Conservation (phyloP, 2,888 invertebrate species). For the Galeruca laticollis region DNA sequence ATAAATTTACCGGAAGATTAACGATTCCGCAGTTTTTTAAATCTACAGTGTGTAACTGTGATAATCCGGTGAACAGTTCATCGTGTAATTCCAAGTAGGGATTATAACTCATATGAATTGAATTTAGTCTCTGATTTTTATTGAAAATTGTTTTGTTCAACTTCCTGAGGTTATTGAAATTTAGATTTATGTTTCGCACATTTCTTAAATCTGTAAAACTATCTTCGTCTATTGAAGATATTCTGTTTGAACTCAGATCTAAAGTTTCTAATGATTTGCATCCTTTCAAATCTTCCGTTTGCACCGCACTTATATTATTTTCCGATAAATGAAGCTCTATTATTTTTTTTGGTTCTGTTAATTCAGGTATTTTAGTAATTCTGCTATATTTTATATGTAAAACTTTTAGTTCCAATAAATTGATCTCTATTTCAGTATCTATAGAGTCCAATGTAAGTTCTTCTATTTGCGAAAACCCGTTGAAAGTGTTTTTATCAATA, state of each 20-base stretch:
- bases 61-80: conserved; percentile 69
- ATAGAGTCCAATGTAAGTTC: conserved; percentile 13
- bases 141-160: conserved; percentile 74
- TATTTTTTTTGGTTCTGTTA: conserved; percentile 73
- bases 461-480: conserved; percentile 14
- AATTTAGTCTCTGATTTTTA: conserved; percentile 70
- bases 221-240: conserved; percentile 72
- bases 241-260: conserved; percentile 77
- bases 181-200: conserved; percentile 51
- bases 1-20: conserved; percentile 73
- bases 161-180: conserved; percentile 64
- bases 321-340: conserved; percentile 74
- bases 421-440: conserved; percentile 32
- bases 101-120: conserved; percentile 69
- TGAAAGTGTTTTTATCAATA: conserved; percentile 30
- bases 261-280: conserved; percentile 74
- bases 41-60: conserved; percentile 56
- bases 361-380: conserved; percentile 73
- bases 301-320: conserved; percentile 66
- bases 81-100: conserved; percentile 45
- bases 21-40: conserved; percentile 65
- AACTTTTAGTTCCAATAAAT: conserved; percentile 67
- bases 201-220: conserved; percentile 67
- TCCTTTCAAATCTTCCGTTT: conserved; percentile 74
- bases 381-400: conserved; percentile 79